These are phyloP conservation scores for Alexandromys fortis DNA, from an alignment of 2,113 vertebrate genomes.

Conservation along the genomic window DNA sequence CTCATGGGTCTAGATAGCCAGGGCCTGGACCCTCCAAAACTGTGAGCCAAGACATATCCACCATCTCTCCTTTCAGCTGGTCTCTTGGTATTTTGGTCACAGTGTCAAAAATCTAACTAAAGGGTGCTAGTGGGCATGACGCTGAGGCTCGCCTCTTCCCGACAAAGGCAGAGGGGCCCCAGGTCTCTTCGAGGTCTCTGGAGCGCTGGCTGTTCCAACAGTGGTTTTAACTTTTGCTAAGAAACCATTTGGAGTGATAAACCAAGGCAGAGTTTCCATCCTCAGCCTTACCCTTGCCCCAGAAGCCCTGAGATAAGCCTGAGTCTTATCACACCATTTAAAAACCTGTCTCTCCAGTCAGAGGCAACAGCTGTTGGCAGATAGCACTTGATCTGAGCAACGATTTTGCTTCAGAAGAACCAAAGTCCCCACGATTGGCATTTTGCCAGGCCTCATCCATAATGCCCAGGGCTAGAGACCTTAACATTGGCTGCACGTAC, in stretches of 20 bases:
- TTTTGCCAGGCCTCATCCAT: not conserved
- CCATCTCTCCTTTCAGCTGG: not conserved
- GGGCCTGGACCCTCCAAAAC: not conserved
- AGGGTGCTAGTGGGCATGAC: not conserved
- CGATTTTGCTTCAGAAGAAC: not conserved
- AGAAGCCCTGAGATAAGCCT: constrained; percentile 19
- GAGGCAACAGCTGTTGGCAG: not conserved
- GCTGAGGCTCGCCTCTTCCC: rapidly evolving
- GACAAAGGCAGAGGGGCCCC: not conserved
- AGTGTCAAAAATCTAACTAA: not conserved
- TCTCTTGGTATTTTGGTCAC: not conserved
- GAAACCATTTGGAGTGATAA: constrained; percentile 11
- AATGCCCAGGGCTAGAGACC: not conserved
- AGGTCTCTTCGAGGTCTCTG: not conserved
- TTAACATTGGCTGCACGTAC: not conserved
- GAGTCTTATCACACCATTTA: constrained; percentile 51
- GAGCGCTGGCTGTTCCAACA: not conserved
- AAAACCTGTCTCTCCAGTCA: constrained; percentile 1
- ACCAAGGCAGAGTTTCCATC: not conserved
- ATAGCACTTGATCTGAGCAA: not conserved
- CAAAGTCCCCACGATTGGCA: not conserved
- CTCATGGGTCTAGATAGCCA: too few relatives aligned
- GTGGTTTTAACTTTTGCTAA: constrained; percentile 12
- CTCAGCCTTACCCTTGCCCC: not conserved
- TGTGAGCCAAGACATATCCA: not conserved